phyloP scores from a whole-genome alignment of 2,888 invertebrate species.

The Rhaphigaster nebulosa region DNA sequence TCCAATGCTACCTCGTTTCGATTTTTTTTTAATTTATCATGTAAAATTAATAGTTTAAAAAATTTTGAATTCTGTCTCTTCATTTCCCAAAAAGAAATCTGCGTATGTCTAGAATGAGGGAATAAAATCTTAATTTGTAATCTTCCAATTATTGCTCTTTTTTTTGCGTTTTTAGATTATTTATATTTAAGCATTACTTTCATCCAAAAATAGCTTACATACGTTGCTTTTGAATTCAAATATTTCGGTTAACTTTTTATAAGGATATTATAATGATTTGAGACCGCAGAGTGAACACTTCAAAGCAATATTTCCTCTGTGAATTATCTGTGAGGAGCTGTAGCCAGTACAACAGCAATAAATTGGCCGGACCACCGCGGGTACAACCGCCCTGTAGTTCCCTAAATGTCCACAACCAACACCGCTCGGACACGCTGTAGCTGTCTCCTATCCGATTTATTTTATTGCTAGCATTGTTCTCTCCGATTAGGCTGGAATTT shows the following conservation, averaged over 20 bases:
- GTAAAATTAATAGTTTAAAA: no score
- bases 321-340: neutral
- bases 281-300: neutral
- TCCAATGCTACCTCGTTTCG: neutral
- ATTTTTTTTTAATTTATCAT: no score
- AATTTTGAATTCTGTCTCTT: no score
- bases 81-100: no score
- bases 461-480: constrained; percentile 38
- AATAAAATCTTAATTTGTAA: no score
- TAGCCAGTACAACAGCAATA: neutral
- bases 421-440: constrained; percentile 17
- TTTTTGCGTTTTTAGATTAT: no score
- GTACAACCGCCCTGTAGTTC: neutral
- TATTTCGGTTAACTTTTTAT: neutral
- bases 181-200: no score
- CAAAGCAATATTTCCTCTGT: neutral
- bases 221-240: no score
- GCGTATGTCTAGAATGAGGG: no score
- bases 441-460: constrained; percentile 16
- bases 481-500: constrained; percentile 11
- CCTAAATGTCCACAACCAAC: constrained; percentile 19
- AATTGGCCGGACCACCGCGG: constrained; percentile 26
- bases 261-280: neutral
- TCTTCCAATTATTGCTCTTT: no score
- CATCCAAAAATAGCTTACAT: no score